These are phyloP conservation scores for Cryptoprocta ferox DNA, from an alignment of 2,797 vertebrate species.

Conservation along the genomic window DNA sequence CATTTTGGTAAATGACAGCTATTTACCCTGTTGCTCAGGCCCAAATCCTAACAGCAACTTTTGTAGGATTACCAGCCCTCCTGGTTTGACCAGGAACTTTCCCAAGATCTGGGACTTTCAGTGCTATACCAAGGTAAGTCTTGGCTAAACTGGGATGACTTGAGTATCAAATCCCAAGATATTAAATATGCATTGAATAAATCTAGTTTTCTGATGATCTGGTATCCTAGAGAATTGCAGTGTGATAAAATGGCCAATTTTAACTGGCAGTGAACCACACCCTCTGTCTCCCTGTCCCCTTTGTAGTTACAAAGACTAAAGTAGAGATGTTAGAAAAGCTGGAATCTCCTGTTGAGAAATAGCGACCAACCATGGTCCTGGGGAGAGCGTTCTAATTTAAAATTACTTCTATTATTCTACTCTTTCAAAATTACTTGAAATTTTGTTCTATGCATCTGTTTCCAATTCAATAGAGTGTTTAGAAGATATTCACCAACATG, in stretches of 20 bases:
- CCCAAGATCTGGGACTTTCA: background rate
- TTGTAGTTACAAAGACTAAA: background rate
- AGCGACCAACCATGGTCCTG: background rate
- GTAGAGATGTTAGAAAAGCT: background rate
- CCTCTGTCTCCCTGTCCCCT: background rate
- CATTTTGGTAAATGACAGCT: background rate
- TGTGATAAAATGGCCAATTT: background rate
- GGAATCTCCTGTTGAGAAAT: background rate
- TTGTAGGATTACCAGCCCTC: background rate
- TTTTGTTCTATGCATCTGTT: background rate
- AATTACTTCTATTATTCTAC: background rate
- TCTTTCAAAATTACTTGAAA: background rate
- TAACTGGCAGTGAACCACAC: background rate
- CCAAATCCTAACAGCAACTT: background rate
- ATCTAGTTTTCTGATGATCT: background rate
- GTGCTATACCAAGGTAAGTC: background rate
- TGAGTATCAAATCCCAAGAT: background rate
- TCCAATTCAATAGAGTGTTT: background rate
- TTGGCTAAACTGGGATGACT: background rate
- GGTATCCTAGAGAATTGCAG: background rate
- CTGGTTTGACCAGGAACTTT: background rate
- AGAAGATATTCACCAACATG: background rate
- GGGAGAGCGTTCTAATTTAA: background rate
- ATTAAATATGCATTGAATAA: constrained; percentile 13
- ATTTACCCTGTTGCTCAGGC: background rate